A percentile compares a stretch with the other conserved stretches of the same genome.
Conservation (phyloP, 2,113 vertebrate genomes). For the Amphiprion ocellaris region DNA sequence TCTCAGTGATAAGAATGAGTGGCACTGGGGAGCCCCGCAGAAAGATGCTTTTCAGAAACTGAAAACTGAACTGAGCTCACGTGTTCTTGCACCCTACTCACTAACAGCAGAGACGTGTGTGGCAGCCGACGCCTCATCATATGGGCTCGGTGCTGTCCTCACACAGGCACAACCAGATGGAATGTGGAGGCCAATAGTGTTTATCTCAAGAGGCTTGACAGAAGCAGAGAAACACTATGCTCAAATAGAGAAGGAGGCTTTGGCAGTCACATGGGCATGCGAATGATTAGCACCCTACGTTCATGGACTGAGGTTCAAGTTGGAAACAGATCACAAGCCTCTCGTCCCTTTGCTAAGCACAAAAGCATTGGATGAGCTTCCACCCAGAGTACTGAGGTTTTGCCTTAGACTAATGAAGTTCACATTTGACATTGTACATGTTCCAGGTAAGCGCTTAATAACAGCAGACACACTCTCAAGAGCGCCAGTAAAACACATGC, state of each 20-base stretch:
- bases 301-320: slow-evolving; percentile 15
- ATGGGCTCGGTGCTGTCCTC: slow-evolving; percentile 11
- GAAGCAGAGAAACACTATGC: slow-evolving; percentile 36
- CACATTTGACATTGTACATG: slow-evolving; percentile 32
- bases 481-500: background rate
- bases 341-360: slow-evolving; percentile 41
- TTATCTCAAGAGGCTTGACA: slow-evolving; percentile 31
- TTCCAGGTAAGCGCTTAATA: slow-evolving; percentile 38
- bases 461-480: slow-evolving; percentile 47
- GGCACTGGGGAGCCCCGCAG: slow-evolving; percentile 9
- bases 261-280: slow-evolving; percentile 43
- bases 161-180: slow-evolving; percentile 29
- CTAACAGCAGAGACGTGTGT: slow-evolving; percentile 15
- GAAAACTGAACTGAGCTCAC: background rate
- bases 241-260: slow-evolving; percentile 50
- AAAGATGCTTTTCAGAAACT: background rate
- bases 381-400: slow-evolving; percentile 23
- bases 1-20: slow-evolving; percentile 4
- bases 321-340: slow-evolving; percentile 50
- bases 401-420: slow-evolving; percentile 12
- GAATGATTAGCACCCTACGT: slow-evolving; percentile 34
- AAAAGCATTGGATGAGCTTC: slow-evolving; percentile 42
- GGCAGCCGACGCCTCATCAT: slow-evolving; percentile 29
- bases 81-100: background rate
- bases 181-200: slow-evolving; percentile 36